Evolutionary conservation across 30 jellyfish, hydroid and myxozoan species (phyloP).

Genomic region (Turritopsis rubra): DNA sequence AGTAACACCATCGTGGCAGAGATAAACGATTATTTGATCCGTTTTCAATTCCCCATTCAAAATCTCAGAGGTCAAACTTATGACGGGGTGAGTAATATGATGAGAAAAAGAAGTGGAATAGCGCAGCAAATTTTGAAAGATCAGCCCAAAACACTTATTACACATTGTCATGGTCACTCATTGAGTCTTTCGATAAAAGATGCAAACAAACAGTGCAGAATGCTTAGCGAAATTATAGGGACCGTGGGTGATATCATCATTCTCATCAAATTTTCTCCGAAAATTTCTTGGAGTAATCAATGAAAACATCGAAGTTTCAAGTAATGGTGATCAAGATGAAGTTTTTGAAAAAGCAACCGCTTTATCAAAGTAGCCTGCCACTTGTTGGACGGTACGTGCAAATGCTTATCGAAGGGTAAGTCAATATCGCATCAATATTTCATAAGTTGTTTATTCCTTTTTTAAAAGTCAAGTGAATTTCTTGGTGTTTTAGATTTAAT

Average conservation of each 20-base stretch:
- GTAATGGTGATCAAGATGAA: neutral
- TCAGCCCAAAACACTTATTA: neutral
- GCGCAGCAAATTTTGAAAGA: neutral
- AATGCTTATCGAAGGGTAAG: neutral
- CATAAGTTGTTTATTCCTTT: neutral
- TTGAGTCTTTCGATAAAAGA: neutral
- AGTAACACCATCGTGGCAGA: neutral
- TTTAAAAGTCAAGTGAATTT: neutral
- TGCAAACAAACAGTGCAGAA: neutral
- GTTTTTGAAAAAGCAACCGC: neutral
- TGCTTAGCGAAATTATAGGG: neutral
- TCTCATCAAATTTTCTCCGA: neutral
- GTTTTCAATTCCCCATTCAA: neutral
- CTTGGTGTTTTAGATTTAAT: neutral
- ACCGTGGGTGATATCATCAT: neutral
- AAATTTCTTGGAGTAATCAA: neutral
- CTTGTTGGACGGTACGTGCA: slow-evolving; percentile 2
- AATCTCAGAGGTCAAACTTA: neutral
- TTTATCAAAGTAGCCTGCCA: neutral
- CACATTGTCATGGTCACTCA: neutral
- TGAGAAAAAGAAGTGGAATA: neutral
- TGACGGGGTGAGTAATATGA: neutral
- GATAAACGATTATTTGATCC: neutral
- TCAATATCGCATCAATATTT: neutral
- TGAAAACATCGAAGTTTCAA: neutral